Conservation (phyloP, 1,140 invertebrate species). For the Cotesia typhae region DNA sequence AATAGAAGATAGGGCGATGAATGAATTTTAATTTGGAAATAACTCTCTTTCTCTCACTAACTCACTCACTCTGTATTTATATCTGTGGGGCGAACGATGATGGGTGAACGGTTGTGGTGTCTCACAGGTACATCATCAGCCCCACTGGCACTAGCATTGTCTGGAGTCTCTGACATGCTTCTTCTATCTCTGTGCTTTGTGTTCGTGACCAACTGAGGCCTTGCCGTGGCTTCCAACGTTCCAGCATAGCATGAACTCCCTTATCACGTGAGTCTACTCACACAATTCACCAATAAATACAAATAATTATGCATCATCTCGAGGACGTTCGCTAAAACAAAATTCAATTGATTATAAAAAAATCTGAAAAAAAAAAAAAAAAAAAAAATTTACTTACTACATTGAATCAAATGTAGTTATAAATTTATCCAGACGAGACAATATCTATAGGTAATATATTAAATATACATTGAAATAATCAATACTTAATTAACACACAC, state of each 20-base stretch:
- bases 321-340: conserved; percentile 9
- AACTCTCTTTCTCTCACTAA: too few species aligned
- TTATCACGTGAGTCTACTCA: conserved; percentile 65
- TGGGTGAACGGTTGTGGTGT: conserved; percentile 63
- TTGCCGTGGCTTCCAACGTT: conserved; percentile 60
- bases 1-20: too few species aligned
- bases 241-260: conserved; percentile 62
- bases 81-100: conserved; percentile 45
- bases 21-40: too few species aligned
- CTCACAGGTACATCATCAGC: conserved; percentile 64
- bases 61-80: conserved; percentile 33
- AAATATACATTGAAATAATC: conserved; percentile 14
- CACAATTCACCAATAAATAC: conserved; percentile 37
- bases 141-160: conserved; percentile 60
- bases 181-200: conserved; percentile 68
- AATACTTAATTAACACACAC: conserved; percentile 1
- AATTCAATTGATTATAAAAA: conserved; percentile 17
- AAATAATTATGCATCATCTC: background rate
- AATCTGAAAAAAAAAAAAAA: too few species aligned
- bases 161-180: conserved; percentile 65
- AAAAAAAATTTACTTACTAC: too few species aligned
- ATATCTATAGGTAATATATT: background rate
- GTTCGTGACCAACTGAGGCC: conserved; percentile 66
- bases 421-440: conserved; percentile 8
- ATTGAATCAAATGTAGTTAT: background rate